Conservation (phyloP, 2,797 vertebrate genomes). For the Aselliscus stoliczkanus region DNA sequence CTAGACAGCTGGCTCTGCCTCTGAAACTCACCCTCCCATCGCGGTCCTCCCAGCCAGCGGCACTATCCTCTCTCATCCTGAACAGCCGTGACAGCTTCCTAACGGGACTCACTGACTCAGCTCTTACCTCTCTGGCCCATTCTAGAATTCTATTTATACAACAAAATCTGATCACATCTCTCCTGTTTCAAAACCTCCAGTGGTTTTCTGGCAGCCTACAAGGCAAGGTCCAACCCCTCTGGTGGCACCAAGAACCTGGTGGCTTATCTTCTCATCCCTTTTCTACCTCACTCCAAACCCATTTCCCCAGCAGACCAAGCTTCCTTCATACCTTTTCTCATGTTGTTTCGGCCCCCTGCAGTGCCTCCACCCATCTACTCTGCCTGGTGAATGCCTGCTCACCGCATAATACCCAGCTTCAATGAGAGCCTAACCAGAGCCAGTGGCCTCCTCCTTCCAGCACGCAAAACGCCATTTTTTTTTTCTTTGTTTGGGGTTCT, state of each 20-base stretch:
- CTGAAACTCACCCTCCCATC: accelerated
- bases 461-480: neutral
- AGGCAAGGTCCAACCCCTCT: neutral
- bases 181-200: constrained; percentile 46
- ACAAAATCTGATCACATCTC: constrained; percentile 51
- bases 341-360: neutral
- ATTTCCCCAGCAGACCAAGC: neutral
- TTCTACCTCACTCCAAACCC: neutral
- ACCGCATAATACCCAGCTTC: neutral
- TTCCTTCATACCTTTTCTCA: neutral
- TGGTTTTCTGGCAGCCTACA: constrained; percentile 35
- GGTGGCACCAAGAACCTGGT: neutral
- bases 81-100: neutral
- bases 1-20: neutral
- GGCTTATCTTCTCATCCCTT: neutral
- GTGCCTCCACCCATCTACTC: neutral
- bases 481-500: no score
- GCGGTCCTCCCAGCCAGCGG: neutral
- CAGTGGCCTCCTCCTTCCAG: neutral
- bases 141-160: constrained; percentile 66
- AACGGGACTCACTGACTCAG: constrained; percentile 39
- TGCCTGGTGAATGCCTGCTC: neutral
- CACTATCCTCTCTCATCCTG: neutral
- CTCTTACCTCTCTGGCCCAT: neutral
- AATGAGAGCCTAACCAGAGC: neutral